Percentiles rank a stretch among this genome's conserved stretches.
Conservation (phyloP, 2,888 invertebrate genomes). For the Plebejus argus region DNA sequence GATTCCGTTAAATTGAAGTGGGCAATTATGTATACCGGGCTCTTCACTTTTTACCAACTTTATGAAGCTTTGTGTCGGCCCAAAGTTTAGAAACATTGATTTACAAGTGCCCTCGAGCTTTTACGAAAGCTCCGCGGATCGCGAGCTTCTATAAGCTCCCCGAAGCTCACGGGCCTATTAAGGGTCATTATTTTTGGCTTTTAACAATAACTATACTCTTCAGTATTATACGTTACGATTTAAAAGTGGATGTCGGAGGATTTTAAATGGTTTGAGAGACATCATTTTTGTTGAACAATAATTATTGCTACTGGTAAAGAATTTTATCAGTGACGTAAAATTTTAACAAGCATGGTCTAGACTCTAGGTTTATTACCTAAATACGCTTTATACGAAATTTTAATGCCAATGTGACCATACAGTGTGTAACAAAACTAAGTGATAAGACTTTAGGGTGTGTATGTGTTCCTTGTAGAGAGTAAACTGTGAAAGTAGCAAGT, state of each 20-base stretch:
- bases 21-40: slow-evolving; percentile 70
- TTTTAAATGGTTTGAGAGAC: too few relatives aligned
- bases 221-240: background rate
- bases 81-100: slow-evolving; percentile 68
- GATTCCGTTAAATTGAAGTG: slow-evolving; percentile 71
- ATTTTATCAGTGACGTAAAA: too few relatives aligned
- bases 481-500: too few relatives aligned
- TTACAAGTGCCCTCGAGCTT: slow-evolving; percentile 45
- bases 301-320: too few relatives aligned
- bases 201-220: slow-evolving; percentile 10
- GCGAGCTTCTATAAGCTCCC: slow-evolving; percentile 15
- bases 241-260: background rate
- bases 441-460: too few relatives aligned
- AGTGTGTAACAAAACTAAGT: too few relatives aligned
- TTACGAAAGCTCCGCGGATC: slow-evolving; percentile 17
- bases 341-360: too few relatives aligned
- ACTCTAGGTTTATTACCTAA: too few relatives aligned
- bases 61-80: slow-evolving; percentile 51
- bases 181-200: slow-evolving; percentile 25
- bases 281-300: too few relatives aligned
- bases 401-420: too few relatives aligned
- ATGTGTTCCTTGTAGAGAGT: too few relatives aligned
- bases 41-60: slow-evolving; percentile 55
- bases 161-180: background rate
- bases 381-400: too few relatives aligned